A percentile compares a stretch with the other conserved stretches of the same genome.
Conservation (phyloP, 2,113 vertebrate species). For the Vicugna pacos region DNA sequence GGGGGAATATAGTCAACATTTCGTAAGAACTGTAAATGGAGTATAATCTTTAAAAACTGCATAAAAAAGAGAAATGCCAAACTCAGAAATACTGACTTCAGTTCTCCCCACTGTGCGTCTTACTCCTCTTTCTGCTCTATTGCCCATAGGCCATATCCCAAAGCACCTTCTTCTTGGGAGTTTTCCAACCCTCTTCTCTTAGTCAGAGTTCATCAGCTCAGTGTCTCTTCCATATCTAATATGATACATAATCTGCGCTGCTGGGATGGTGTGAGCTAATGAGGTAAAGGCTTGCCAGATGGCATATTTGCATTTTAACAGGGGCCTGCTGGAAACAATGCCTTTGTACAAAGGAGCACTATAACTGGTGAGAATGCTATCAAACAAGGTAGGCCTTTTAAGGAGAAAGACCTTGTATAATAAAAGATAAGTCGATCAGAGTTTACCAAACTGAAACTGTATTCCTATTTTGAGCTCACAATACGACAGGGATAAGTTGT, state of each 20-base stretch:
- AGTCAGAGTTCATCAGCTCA: slow-evolving; percentile 73
- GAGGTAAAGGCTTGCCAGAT: slow-evolving; percentile 77
- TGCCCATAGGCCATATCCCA: not conserved
- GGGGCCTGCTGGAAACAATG: slow-evolving; percentile 81
- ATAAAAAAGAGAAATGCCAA: not conserved
- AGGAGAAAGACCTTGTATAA: slow-evolving; percentile 15
- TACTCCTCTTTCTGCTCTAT: slow-evolving; percentile 38
- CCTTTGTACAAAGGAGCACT: slow-evolving; percentile 59
- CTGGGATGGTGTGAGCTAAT: slow-evolving; percentile 69
- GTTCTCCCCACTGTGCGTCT: not conserved
- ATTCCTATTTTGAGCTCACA: slow-evolving; percentile 14
- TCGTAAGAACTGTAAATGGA: too few species aligned
- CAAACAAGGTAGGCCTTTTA: slow-evolving; percentile 71
- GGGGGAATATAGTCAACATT: too few species aligned
- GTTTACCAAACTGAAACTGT: not conserved
- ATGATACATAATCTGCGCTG: slow-evolving; percentile 72
- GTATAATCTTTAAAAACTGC: too few species aligned
- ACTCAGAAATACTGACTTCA: not conserved
- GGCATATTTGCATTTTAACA: slow-evolving; percentile 84
- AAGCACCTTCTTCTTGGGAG: slow-evolving; percentile 51
- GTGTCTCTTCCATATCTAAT: slow-evolving; percentile 76
- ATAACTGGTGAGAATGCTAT: slow-evolving; percentile 68
- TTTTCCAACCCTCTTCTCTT: slow-evolving; percentile 66
- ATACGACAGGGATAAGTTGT: not conserved
- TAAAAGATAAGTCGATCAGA: slow-evolving; percentile 59